Evolutionary conservation across 92 coral and sea anemone genomes (phyloP).

Genomic region (Bergia sp.): DNA sequence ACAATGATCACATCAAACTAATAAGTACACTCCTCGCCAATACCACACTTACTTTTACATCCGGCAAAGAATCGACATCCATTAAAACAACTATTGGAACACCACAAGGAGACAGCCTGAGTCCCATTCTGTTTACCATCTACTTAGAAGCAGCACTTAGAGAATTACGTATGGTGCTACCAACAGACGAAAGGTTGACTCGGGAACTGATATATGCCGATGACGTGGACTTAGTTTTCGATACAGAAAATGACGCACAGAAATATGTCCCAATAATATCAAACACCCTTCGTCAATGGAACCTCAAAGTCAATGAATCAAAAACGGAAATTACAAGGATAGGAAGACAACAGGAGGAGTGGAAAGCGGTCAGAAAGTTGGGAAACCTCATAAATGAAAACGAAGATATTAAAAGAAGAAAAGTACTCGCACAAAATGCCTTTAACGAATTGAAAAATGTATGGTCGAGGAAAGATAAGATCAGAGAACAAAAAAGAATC

Average conservation of each 20-base stretch:
- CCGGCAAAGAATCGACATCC: neutral
- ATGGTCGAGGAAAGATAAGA: neutral
- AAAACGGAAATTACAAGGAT: neutral
- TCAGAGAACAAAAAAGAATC: neutral
- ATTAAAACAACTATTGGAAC: neutral
- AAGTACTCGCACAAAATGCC: neutral
- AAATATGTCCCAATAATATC: neutral
- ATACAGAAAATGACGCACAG: neutral
- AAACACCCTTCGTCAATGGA: neutral
- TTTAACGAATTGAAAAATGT: neutral
- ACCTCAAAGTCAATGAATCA: neutral
- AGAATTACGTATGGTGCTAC: neutral
- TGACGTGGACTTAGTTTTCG: neutral
- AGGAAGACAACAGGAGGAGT: neutral
- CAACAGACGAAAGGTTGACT: neutral
- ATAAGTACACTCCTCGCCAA: neutral
- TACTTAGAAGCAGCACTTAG: neutral
- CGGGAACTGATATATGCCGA: neutral
- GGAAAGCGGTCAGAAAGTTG: neutral
- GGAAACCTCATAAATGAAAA: neutral
- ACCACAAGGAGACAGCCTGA: conserved; percentile 1
- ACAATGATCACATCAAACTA: neutral
- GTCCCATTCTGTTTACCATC: neutral
- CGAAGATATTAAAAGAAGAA: neutral
- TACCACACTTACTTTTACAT: neutral